These are phyloP conservation scores for Aporrectodea caliginosa DNA, from an alignment of 1,140 invertebrate genomes.

Conservation along the genomic window DNA sequence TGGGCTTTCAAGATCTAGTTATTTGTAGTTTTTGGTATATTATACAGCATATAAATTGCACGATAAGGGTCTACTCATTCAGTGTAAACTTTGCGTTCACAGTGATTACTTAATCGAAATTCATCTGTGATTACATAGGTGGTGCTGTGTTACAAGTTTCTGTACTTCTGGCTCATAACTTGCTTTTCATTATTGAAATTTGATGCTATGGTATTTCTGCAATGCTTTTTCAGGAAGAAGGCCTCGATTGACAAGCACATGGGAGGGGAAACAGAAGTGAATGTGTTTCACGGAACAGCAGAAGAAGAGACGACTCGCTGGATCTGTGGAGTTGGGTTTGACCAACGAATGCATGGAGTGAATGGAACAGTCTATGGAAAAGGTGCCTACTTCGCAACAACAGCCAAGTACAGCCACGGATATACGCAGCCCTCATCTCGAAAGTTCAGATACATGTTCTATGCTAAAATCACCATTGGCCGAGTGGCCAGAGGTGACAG, in stretches of 20 bases:
- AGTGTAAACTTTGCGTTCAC: too few species aligned
- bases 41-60: too few species aligned
- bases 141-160: too few species aligned
- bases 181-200: too few species aligned
- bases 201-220: too few species aligned
- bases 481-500: background rate
- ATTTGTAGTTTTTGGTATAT: too few species aligned
- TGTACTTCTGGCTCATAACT: too few species aligned
- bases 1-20: too few species aligned
- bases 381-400: background rate
- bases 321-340: background rate
- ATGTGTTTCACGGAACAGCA: background rate
- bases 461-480: background rate
- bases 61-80: too few species aligned
- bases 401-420: background rate
- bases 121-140: too few species aligned
- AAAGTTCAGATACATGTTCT: background rate
- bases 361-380: background rate
- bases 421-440: background rate
- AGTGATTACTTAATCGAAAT: too few species aligned
- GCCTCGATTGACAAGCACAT: background rate
- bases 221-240: background rate
- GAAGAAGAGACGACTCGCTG: background rate
- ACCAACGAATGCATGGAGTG: background rate
- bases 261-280: background rate